These are phyloP conservation scores for Athene noctua DNA, from an alignment of 2,113 vertebrate species.

Conservation along the genomic window DNA sequence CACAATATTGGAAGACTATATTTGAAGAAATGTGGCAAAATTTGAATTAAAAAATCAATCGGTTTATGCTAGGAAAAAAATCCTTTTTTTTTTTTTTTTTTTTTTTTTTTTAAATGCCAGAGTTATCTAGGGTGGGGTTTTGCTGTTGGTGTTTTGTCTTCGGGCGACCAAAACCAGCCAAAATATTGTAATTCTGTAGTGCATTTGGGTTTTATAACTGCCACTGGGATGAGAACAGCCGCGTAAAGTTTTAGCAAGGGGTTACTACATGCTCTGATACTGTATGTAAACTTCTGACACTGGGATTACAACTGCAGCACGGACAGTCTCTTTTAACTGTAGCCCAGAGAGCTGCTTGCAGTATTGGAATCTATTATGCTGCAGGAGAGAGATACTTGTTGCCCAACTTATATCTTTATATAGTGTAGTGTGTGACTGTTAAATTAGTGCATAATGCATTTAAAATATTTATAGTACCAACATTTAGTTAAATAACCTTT, in stretches of 20 bases:
- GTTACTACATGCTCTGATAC: neutral
- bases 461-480: slow-evolving; percentile 76
- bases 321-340: neutral
- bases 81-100: neutral
- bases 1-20: neutral
- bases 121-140: neutral
- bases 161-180: neutral
- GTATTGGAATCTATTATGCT: neutral
- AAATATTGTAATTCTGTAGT: neutral
- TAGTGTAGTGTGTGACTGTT: slow-evolving; percentile 34
- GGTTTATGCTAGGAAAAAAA: neutral
- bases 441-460: slow-evolving; percentile 71
- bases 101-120: neutral
- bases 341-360: neutral
- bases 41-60: neutral
- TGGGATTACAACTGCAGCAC: neutral
- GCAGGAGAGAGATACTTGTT: neutral
- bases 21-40: neutral
- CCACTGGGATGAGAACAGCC: neutral
- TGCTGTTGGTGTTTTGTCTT: neutral
- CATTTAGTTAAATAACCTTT: slow-evolving; percentile 76
- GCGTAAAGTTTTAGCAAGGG: neutral
- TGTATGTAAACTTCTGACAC: neutral
- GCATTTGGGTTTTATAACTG: accelerated
- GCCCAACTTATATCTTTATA: slow-evolving; percentile 38